Evolutionary conservation across 2,888 invertebrate species (phyloP), one percentile per base, ranked within the genome.

Genomic region (Tetragonisca angustula): DNA sequence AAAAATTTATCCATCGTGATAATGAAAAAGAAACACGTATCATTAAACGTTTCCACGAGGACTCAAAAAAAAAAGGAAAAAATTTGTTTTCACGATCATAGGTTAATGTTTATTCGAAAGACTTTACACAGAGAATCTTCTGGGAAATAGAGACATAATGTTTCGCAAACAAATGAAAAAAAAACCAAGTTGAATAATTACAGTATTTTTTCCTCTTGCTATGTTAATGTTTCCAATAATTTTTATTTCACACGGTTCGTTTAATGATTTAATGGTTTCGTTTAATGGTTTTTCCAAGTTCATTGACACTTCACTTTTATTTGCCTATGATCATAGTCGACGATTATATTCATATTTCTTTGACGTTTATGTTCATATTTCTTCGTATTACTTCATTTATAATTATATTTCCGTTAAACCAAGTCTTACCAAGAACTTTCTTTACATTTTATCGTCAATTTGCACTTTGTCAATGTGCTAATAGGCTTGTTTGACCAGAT

Each of bases 51-150:
- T 24, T 27, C 11, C 4, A 62, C 2, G 36, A 1, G 21, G 19
- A 24, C 19, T 36, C 56, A 11, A 24, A 56, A 19, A 24, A 11
- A 0, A 43, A 43, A 1, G 9, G 9, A 9, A 36, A 43, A 43
- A 43, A 43, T 9, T 43, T 11, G 43, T 43, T 19, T 24, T 49
- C 5, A 15, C 2, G 43, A 49, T n/a, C 19, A 65, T 59, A 69
- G 17, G 64, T 75, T 49, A 49, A 64, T 69, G 17, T 15, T 2
- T n/a, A 15, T 17, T n/a, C 19, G 15, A 32, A 3, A 49, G 15
- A 64, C 59, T 73, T 24, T 36, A n/a, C 78, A 50, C 24, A 62
- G n/a, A 9, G 62, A 21, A 69, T 75, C 9, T 79, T 75, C 62
- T 6, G 24, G n/a, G 74, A 74, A 78, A 49, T 72, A 73, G 73